phyloP scores from a whole-genome alignment of 2,113 vertebrate species.

The Ranitomeya imitator region DNA sequence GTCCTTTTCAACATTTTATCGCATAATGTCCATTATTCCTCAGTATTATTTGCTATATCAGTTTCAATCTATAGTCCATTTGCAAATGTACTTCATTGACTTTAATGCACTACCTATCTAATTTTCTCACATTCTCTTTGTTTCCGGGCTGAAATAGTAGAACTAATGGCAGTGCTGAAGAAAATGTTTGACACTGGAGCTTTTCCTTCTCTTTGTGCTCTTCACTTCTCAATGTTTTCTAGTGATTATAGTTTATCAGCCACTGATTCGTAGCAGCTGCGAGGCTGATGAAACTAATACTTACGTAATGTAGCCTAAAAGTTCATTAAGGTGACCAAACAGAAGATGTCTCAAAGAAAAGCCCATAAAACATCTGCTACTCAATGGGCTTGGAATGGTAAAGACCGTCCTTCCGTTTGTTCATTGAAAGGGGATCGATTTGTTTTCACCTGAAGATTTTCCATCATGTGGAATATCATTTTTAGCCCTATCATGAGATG shows the following conservation, averaged over 20 bases:
- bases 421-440: not conserved
- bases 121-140: conserved; percentile 22
- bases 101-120: conserved; percentile 20
- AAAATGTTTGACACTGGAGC: not conserved
- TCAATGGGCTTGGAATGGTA: not conserved
- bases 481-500: no score
- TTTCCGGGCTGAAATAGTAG: conserved; percentile 11
- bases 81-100: conserved; percentile 42
- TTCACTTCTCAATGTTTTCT: not conserved
- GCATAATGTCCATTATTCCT: conserved; percentile 1
- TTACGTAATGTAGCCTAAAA: not conserved
- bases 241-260: not conserved
- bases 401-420: not conserved
- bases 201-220: not conserved
- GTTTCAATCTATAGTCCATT: conserved; percentile 26
- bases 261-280: not conserved
- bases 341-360: not conserved
- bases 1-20: conserved; percentile 1
- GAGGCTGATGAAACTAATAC: not conserved
- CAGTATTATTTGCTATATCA: conserved; percentile 4
- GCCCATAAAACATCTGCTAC: not conserved
- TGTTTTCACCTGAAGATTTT: not conserved
- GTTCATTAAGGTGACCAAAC: not conserved
- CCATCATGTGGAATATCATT: not conserved
- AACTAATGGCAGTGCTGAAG: not conserved